Conservation (phyloP, 2,888 invertebrate genomes). For the Eupithecia dodoneata region DNA sequence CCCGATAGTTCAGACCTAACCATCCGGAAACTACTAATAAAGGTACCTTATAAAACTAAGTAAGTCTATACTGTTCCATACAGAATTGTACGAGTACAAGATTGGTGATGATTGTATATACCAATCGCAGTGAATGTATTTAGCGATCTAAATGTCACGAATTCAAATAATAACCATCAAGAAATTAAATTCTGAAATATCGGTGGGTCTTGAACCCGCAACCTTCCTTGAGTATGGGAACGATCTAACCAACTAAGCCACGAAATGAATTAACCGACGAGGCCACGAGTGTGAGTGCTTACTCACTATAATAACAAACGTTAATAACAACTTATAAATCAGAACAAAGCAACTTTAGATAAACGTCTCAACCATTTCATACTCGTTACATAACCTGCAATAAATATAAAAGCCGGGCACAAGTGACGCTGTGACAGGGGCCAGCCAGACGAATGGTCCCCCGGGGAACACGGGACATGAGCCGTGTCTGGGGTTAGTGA, state of each 20-base stretch:
- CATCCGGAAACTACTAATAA: no score
- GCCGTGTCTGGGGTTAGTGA: conserved; percentile 48
- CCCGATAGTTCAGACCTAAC: background rate
- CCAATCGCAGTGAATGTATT: background rate
- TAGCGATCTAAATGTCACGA: background rate
- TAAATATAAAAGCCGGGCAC: conserved; percentile 48
- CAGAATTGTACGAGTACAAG: background rate
- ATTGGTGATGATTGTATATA: background rate
- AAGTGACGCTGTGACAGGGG: conserved; percentile 58
- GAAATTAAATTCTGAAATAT: no score
- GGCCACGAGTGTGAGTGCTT: no score
- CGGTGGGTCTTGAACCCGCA: no score
- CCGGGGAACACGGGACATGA: conserved; percentile 54
- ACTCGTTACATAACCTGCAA: conserved; percentile 32
- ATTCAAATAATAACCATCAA: background rate
- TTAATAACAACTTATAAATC: background rate
- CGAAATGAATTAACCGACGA: no score
- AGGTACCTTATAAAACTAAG: background rate
- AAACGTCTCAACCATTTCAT: conserved; percentile 34
- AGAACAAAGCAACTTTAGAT: conserved; percentile 35
- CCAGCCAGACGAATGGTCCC: conserved; percentile 56
- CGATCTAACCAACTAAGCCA: no score
- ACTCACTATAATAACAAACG: no score
- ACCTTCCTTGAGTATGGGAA: no score
- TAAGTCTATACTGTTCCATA: background rate